Evolutionary conservation across 2,797 vertebrate genomes (phyloP), one percentile per base, ranked within the genome.

Genomic region (Rhodeus uyekii): DNA sequence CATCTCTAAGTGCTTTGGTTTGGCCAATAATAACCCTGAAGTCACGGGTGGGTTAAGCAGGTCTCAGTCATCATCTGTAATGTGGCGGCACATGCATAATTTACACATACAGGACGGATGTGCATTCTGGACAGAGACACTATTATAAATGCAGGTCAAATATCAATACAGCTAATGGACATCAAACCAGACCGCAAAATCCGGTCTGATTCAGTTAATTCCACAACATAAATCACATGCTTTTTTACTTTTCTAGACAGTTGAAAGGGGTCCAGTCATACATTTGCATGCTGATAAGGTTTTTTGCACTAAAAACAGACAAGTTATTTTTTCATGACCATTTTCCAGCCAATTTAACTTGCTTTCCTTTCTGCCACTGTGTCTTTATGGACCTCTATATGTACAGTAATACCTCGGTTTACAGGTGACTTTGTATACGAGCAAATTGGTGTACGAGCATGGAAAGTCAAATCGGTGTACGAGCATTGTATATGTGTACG

Each of bases 31-130:
- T 64, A 50, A 80, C 68, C 68, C 58, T 50, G 68, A 48, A 27
- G 58, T 48, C 79, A 73, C 12, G 7, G 42, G 24, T 38, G 61
- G 79, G 69, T 74, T 81, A 65, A 48, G 32, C 69, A 29, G 60
- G n/a, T 38, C 69, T 64, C n/a, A 64, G 42, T 63, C 78, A 63
- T 38, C 69, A 53, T 8, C 32, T 58, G 69, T 29, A 81, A 38
- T 64, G 58, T 19, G 44, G 65, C 0, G 1, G 13, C 69, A 14
- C n/a, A 74, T 81, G 34, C 6, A 81, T 81, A 22, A 74, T 81
- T 74, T 29, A 81, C 44, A 48, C n/a, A 50, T n/a, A 74, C 44
- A 61, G 58, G n/a, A 39, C 8, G 5, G 5, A 10, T 42, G 16
- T 39, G 22, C 42, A 48, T 18, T 24, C 29, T 9, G 29, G 29